Conservation (phyloP, 2,113 vertebrate species). For the Xiphophorus couchianus region DNA sequence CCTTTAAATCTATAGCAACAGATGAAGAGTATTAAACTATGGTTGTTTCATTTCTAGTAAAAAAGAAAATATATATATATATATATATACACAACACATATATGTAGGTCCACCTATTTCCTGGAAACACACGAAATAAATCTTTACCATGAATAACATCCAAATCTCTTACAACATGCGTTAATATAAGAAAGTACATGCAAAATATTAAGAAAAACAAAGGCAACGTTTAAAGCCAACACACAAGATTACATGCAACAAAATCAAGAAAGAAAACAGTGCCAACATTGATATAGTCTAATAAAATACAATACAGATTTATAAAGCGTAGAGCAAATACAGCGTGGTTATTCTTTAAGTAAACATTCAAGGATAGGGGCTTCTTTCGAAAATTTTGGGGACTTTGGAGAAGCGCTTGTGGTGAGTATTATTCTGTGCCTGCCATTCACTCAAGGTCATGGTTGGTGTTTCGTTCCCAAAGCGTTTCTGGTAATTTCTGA, state of each 20-base stretch:
- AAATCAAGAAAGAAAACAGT: conserved; percentile 3
- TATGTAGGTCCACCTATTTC: background rate
- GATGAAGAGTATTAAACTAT: background rate
- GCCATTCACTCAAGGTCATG: conserved; percentile 59
- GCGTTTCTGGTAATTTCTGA: conserved; percentile 60
- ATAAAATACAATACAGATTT: background rate
- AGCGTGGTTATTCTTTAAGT: background rate
- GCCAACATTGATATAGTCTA: background rate
- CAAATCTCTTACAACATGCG: conserved; percentile 10
- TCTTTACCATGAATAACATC: background rate
- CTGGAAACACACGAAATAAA: background rate
- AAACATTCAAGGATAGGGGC: background rate
- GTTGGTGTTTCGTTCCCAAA: conserved; percentile 15
- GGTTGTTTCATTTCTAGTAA: background rate
- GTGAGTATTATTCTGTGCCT: background rate
- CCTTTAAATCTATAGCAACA: background rate
- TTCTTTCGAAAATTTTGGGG: conserved; percentile 42
- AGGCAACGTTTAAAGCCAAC: conserved; percentile 3
- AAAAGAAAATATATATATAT: background rate
- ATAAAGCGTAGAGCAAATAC: background rate
- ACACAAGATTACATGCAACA: background rate
- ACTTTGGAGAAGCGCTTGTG: conserved; percentile 55
- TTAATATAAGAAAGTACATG: conserved; percentile 1
- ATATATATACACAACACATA: too few species aligned
- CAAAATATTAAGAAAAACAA: background rate